Base-by-base conservation (phyloP, 2,113 vertebrate species). In the Callionymus lyra region DNA sequence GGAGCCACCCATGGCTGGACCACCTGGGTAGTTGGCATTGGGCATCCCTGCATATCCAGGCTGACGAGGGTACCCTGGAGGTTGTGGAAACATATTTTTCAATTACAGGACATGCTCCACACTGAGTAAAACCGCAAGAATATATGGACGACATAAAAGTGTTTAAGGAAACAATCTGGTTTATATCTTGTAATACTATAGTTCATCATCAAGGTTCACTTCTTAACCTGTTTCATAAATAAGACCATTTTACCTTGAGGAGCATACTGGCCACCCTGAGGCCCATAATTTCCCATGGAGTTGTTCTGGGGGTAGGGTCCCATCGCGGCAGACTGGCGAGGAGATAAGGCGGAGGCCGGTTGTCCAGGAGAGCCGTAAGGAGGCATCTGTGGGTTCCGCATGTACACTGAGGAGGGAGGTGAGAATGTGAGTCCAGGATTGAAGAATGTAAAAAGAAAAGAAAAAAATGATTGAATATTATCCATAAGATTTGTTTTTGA, bases 341-440 rank as follows among this genome's bases (percentile, higher is more conserved):
- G 95, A 62, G 95, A 98, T 88, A 98, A 91, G 87, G 94, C 91
- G 13, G 94, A 96, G 71, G 90, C 90, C 9, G 94, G 87, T 76
- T 95, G 94, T 59, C 75, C 75, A 51, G 94, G 93, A 49, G 94
- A 97, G 53, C 90, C 91, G 48, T 97, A 97, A 38, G 92, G 89
- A 72, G 91, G 86, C 85, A 98, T 91, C 85, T 93, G 93, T 55
- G 95, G 89, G 77, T 91, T 96, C 59, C 95, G 89, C 85, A 98
- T 89, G 84, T 92, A 99, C 72, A 91, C 95, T 99, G 75, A 16
- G 41, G 43, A 18, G 37, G 35, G 14, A 45, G 41, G 18, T 21
- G 4, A 27, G 38, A 50, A 16, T 1, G 8, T 27, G 8, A 27
- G 8, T 27, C 21, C 21, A 27, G 21, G 4, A n/a, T n/a, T n/a